These are phyloP conservation scores for Gymnothorax javanicus DNA, from an alignment of 2,797 vertebrate genomes.

Conservation along the genomic window DNA sequence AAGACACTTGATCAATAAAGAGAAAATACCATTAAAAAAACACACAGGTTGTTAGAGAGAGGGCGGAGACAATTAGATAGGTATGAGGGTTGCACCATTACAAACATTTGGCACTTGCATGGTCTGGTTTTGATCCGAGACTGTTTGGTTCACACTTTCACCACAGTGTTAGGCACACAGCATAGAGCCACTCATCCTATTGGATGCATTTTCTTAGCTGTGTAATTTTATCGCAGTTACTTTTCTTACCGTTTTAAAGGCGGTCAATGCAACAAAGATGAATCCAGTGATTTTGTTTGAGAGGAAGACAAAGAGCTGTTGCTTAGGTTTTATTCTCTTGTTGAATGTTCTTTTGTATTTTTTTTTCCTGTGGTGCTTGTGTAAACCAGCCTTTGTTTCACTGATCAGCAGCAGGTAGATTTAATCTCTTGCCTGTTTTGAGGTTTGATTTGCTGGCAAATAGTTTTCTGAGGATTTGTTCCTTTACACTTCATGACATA, in stretches of 20 bases:
- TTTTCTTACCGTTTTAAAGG: neutral
- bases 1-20: too few relatives aligned
- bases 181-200: neutral
- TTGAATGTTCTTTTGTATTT: neutral
- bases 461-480: neutral
- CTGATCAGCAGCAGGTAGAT: neutral
- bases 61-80: too few relatives aligned
- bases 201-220: neutral
- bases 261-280: neutral
- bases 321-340: neutral
- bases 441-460: neutral
- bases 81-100: too few relatives aligned
- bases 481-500: neutral
- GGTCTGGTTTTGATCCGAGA: neutral
- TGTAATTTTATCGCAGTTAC: neutral
- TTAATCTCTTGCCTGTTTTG: neutral
- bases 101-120: neutral
- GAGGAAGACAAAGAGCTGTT: neutral
- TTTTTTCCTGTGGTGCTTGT: neutral
- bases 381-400: neutral
- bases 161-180: neutral
- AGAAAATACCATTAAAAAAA: too few relatives aligned
- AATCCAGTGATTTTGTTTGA: neutral
- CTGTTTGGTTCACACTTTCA: neutral
- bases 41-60: too few relatives aligned